These are phyloP conservation scores for Diaphora mendica DNA, from an alignment of 2,888 invertebrate species.

Conservation along the genomic window DNA sequence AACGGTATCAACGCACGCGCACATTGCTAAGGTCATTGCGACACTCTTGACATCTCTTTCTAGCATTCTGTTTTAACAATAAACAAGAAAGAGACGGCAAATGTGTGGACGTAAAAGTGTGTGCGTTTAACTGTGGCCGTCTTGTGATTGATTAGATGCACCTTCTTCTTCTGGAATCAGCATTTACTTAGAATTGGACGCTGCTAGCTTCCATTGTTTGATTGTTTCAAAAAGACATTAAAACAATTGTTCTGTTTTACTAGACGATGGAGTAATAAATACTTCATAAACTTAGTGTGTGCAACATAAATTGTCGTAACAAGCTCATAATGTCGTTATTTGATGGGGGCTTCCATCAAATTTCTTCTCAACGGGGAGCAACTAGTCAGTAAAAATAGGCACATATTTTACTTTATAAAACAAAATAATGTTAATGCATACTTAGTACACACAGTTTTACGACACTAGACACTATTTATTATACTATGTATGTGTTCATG, in stretches of 20 bases:
- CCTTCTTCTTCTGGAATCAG: constrained; percentile 70
- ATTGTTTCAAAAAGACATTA: constrained; percentile 63
- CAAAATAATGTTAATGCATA: constrained; percentile 12
- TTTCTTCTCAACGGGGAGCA: constrained; percentile 20
- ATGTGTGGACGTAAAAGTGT: constrained; percentile 71
- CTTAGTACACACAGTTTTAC: constrained; percentile 8
- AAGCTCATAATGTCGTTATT: constrained; percentile 59
- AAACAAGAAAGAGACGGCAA: constrained; percentile 71
- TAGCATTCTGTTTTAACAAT: constrained; percentile 24
- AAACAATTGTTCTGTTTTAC: constrained; percentile 58
- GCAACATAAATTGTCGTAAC: constrained; percentile 65
- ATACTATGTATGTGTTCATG: constrained; percentile 27
- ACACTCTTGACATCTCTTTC: constrained; percentile 61
- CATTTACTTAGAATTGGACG: constrained; percentile 66
- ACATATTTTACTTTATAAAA: constrained; percentile 11
- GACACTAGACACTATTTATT: constrained; percentile 22
- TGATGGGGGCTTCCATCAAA: constrained; percentile 36
- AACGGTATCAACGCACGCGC: constrained; percentile 80
- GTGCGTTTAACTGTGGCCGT: constrained; percentile 71
- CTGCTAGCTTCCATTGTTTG: constrained; percentile 69
- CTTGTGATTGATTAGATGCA: constrained; percentile 82
- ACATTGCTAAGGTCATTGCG: constrained; percentile 70
- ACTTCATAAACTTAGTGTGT: constrained; percentile 67
- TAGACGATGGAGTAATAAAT: constrained; percentile 66
- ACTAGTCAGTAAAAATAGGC: constrained; percentile 11